These are phyloP conservation scores for Adelognathus sp. DNA, from an alignment of 2,888 invertebrate species.

Conservation along the genomic window DNA sequence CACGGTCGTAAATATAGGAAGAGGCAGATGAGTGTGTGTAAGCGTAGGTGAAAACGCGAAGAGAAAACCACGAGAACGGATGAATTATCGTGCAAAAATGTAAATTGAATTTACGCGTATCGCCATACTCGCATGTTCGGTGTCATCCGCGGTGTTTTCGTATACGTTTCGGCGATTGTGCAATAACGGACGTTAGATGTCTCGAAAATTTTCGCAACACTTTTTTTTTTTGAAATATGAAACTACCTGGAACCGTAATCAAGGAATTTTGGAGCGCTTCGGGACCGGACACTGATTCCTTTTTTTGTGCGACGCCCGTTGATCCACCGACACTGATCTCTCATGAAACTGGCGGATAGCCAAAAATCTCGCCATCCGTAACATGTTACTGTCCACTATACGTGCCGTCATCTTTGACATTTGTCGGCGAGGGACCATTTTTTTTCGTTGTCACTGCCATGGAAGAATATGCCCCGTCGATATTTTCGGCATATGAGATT, in stretches of 20 bases:
- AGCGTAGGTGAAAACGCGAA: slow-evolving; percentile 45
- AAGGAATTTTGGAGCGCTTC: not conserved
- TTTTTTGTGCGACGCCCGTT: not conserved
- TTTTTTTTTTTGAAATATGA: not conserved
- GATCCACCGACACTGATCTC: not conserved
- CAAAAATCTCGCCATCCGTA: not conserved
- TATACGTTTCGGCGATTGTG: not conserved
- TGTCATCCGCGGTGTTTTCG: slow-evolving; percentile 6
- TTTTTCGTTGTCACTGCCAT: slow-evolving; percentile 1
- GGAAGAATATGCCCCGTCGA: not conserved
- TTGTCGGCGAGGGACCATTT: not conserved
- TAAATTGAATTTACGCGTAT: slow-evolving; percentile 17
- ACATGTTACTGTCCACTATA: not conserved
- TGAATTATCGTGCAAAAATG: slow-evolving; percentile 47
- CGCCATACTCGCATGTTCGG: not conserved
- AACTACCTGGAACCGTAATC: not conserved
- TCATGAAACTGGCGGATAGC: not conserved
- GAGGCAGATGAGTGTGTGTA: not conserved
- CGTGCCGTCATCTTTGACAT: slow-evolving; percentile 23
- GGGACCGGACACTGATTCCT: not conserved
- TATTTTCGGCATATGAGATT: not conserved
- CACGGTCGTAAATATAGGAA: slow-evolving; percentile 19
- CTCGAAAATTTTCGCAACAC: not conserved
- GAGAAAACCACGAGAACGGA: slow-evolving; percentile 35
- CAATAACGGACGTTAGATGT: not conserved